Evolutionary conservation across 2,797 vertebrate species (phyloP), one percentile per base, ranked within the genome.

Genomic region (Fringilla coelebs): DNA sequence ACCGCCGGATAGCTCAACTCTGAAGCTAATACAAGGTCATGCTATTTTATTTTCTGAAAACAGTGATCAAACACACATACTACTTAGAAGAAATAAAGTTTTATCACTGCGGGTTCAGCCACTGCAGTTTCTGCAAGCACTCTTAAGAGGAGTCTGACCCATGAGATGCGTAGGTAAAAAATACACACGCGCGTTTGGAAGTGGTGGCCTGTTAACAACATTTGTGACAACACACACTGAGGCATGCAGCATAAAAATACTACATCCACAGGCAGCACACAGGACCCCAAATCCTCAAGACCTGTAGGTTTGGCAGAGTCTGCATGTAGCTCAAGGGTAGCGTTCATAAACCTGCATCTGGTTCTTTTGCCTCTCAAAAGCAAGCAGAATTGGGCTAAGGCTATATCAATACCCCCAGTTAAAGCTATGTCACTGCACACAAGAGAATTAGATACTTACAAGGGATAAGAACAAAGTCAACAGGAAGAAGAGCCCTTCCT

Each of bases 111-210:
- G 43, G 45, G 65, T 20, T 14, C 17, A 76, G 54, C 21, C 46
- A 26, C 46, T 73, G 67, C 40, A 48, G 73, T 32, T 18, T 51
- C 68, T 67, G 46, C 32, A 52, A 60, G 16, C 16, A 12, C 28
- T 28, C 10, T 0, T 48, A 41, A 51, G 14, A 65, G 55, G 80
- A 80, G 25, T 20, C 49, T 73, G 55, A 65, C 31, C 17, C 17
- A n/a, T 25, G 11, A 68, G 41, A 68, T 36, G 34, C 1, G 13
- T 0, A 51, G 3, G 16, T 29, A 24, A 68, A 83, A 78, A 74
- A 29, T 3, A 36, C 0, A 0, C 19, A 31, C 7, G 2, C 2
- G 8, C 13, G 29, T 65, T 84, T 81, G 57, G 24, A 49, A 68
- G 17, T n/a, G 17, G 15, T 17, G 57, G 19, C 31, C 66, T 52